Base-by-base conservation (phyloP, 2,797 vertebrate species). In the Yasuhikotakia modesta region DNA sequence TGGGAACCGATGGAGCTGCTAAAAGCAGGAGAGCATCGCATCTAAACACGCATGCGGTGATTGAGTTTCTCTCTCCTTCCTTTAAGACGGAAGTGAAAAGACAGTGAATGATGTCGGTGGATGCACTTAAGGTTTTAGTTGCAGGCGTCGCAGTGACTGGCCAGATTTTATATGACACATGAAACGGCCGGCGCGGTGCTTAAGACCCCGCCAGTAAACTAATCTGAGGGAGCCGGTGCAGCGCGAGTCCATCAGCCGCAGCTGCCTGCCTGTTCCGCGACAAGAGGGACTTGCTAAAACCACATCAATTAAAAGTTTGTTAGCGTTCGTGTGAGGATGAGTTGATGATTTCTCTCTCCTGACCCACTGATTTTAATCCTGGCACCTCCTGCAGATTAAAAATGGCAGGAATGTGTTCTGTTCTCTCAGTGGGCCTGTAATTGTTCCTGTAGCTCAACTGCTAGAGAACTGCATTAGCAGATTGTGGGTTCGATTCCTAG, bases 101-200 rank as follows among this genome's bases (percentile, higher is more conserved):
- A 88, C 86, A 70, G 90, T 89, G 93, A 92, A 93, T 92, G 95
- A 93, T 94, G 94, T 94, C 91, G 91, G 88, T 92, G 89, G 93
- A 94, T 94, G 95, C 95, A 95, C 94, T 96, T 96, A 95, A 94
- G 94, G 94, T 94, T 94, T 96, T 94, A 95, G 95, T 96, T 96
- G 96, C 95, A 92, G 95, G 95, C 94, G 87, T 92, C 85, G 80
- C 92, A 92, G 94, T 94, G 95, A 94, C 95, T 94, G 94, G 92
- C 91, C 91, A 91, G 91, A 82, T 93, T 95, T 94, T 95, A 90
- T 91, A 90, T 93, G 95, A 95, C 94, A 95, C 91, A 94, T 91
- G 94, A 95, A 95, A 93, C 94, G 93, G 91, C 93, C 93, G 92
- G 93, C 90, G 91, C 79, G 91, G 90, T 93, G 92, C 93, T 94